phyloP scores from a whole-genome alignment of 2,797 vertebrate species.

The Malurus splendens region DNA sequence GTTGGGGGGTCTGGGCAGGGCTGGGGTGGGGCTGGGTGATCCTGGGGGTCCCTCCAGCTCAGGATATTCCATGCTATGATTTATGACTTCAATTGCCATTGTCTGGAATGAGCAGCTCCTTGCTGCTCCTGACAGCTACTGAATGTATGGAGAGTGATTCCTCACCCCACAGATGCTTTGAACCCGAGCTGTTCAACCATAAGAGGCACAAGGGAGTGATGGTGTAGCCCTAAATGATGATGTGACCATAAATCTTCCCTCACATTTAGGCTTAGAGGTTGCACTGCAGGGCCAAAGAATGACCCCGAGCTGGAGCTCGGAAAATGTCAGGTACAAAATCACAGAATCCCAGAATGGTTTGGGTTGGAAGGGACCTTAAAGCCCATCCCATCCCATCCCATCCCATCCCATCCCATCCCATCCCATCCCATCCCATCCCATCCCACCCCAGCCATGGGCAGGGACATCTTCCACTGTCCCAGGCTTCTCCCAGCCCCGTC shows the following conservation, averaged over 20 bases:
- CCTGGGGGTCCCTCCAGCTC: background rate
- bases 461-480: background rate
- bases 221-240: too few relatives aligned
- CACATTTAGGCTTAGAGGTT: background rate
- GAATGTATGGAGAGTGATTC: background rate
- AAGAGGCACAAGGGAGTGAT: background rate
- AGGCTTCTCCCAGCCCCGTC: accelerated
- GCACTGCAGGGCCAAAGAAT: background rate
- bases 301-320: accelerated
- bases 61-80: background rate
- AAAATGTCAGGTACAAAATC: background rate
- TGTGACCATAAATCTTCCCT: background rate
- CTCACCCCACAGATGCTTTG: accelerated
- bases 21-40: accelerated
- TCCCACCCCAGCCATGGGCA: background rate
- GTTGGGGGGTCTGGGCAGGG: background rate
- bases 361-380: background rate
- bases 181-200: background rate
- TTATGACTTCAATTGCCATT: background rate
- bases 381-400: accelerated
- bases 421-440: too few relatives aligned
- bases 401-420: too few relatives aligned
- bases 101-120: background rate
- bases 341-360: background rate
- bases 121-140: background rate